phyloP scores from a whole-genome alignment of 1,140 invertebrate species.

The Drosophila asahinai region DNA sequence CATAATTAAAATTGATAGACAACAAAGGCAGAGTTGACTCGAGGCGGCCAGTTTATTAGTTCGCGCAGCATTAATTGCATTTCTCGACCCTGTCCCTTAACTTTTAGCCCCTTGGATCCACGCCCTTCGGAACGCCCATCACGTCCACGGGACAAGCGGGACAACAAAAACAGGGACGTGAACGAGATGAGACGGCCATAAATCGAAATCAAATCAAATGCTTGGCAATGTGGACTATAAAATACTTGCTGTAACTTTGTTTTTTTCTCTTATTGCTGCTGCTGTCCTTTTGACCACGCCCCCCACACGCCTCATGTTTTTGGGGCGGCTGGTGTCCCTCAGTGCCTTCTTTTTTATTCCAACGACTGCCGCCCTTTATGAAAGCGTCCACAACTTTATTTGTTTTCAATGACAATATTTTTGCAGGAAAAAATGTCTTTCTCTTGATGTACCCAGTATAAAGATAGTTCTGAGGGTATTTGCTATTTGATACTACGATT shows the following conservation, averaged over 20 bases:
- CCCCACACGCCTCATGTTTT: constrained; percentile 8
- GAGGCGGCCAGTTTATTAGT: constrained; percentile 53
- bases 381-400: constrained; percentile 82
- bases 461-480: not conserved
- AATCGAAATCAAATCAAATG: constrained; percentile 79
- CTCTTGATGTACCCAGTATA: not conserved
- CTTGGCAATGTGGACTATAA: constrained; percentile 68
- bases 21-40: constrained; percentile 23
- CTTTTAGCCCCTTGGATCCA: not conserved
- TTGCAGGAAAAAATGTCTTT: constrained; percentile 45
- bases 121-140: constrained; percentile 21
- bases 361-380: constrained; percentile 63
- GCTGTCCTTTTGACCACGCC: constrained; percentile 30
- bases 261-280: constrained; percentile 4
- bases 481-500: not conserved
- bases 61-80: constrained; percentile 55
- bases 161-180: constrained; percentile 19
- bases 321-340: constrained; percentile 6
- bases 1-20: constrained; percentile 65
- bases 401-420: constrained; percentile 83
- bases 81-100: constrained; percentile 14
- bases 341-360: constrained; percentile 7
- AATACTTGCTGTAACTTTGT: constrained; percentile 54
- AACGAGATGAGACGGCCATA: constrained; percentile 55
- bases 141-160: constrained; percentile 25